Percentiles rank a stretch among this genome's conserved stretches.
Conservation (phyloP, 2,888 invertebrate species). For the Plebejus argus region DNA sequence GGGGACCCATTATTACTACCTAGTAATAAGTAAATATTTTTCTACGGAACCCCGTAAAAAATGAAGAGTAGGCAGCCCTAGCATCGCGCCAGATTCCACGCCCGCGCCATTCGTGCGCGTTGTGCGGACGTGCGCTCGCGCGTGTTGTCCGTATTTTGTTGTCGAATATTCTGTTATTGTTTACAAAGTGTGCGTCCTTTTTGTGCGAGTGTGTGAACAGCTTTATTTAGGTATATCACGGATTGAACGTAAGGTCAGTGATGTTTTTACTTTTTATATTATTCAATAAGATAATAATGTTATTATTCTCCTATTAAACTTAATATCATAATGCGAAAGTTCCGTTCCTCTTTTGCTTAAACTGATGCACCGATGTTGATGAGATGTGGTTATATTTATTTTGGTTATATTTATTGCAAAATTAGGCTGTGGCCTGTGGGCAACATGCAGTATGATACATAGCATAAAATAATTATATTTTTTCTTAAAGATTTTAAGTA, state of each 20-base stretch:
- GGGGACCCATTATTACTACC: no score
- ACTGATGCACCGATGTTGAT: no score
- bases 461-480: no score
- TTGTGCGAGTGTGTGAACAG: not conserved
- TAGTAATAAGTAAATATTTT: not conserved
- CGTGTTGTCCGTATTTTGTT: not conserved
- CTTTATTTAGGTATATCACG: not conserved
- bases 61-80: not conserved
- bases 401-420: no score
- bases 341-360: no score
- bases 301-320: not conserved
- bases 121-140: not conserved
- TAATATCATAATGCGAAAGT: no score
- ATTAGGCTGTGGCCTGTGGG: no score
- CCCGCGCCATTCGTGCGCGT: constrained; percentile 3
- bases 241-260: constrained; percentile 7
- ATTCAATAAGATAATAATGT: not conserved
- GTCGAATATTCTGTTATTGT: not conserved
- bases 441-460: no score
- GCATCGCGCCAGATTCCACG: not conserved
- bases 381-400: no score
- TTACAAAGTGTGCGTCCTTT: constrained; percentile 1
- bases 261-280: not conserved
- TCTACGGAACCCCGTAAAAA: not conserved
- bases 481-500: no score